Percentiles rank a stretch among this genome's conserved stretches.
phyloP scores from a whole-genome alignment of 1,140 invertebrate species.

The Bilobella aurantiaca region DNA sequence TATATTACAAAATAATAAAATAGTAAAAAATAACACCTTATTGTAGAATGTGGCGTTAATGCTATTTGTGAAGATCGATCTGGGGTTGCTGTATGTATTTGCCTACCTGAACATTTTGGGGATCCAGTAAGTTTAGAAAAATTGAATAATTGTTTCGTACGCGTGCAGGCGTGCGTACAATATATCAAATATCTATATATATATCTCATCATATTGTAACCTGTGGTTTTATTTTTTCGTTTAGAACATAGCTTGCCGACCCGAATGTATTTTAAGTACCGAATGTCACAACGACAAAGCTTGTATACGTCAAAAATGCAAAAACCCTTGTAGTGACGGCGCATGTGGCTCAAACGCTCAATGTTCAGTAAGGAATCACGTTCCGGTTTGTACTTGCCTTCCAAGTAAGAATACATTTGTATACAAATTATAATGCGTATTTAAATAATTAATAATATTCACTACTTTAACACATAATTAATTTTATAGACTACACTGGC shows the following conservation, averaged over 20 bases:
- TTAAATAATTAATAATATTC: too few species aligned
- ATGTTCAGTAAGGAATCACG: conserved; percentile 49
- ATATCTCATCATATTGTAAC: background rate
- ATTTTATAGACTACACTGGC: background rate
- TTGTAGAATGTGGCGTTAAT: conserved; percentile 37
- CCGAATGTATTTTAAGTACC: conserved; percentile 52
- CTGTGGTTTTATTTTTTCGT: conserved; percentile 45
- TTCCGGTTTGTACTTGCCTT: conserved; percentile 58
- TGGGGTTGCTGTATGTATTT: conserved; percentile 41
- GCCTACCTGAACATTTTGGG: conserved; percentile 57
- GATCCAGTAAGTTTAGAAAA: conserved; percentile 46
- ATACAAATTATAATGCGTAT: too few species aligned
- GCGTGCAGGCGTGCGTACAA: too few species aligned
- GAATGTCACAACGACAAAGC: conserved; percentile 63
- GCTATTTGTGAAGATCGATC: conserved; percentile 52
- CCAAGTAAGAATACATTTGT: conserved; percentile 41
- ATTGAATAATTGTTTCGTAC: conserved; percentile 36
- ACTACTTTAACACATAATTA: too few species aligned
- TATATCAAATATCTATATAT: too few species aligned
- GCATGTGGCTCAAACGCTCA: conserved; percentile 15
- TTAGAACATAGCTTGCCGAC: conserved; percentile 57
- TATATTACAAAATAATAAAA: too few species aligned
- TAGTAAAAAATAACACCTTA: too few species aligned
- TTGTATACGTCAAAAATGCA: conserved; percentile 34
- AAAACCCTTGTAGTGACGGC: conserved; percentile 14